Evolutionary conservation across 1,140 invertebrate genomes (phyloP).

Genomic region (Drosophila eugracilis): DNA sequence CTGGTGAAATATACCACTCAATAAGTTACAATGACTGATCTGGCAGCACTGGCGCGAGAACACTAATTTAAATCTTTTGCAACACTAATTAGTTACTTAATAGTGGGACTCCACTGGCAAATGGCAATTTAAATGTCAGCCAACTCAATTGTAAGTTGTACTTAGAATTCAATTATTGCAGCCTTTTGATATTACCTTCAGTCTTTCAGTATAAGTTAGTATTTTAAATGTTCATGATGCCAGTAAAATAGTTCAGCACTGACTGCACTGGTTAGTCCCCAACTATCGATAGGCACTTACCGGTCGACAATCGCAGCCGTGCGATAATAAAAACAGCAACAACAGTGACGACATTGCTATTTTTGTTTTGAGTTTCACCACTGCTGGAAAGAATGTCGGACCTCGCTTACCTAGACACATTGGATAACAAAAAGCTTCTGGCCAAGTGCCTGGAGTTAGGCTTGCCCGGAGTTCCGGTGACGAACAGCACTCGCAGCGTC

Average conservation of each 20-base stretch:
- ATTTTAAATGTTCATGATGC: too few species aligned
- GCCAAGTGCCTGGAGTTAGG: constrained; percentile 71
- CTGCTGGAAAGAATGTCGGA: constrained; percentile 57
- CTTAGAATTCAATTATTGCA: too few species aligned
- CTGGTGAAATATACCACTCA: neutral
- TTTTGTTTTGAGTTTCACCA: constrained; percentile 67
- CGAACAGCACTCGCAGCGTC: constrained; percentile 67
- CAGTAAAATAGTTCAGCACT: too few species aligned
- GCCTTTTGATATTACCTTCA: too few species aligned
- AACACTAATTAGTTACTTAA: too few species aligned
- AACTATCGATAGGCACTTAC: neutral
- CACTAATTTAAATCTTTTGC: neutral
- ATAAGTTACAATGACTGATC: neutral
- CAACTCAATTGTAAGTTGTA: too few species aligned
- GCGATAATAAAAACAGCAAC: constrained; percentile 4
- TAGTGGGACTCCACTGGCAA: too few species aligned
- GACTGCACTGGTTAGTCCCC: too few species aligned
- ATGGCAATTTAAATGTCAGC: too few species aligned
- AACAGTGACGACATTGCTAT: constrained; percentile 73
- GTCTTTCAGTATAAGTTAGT: too few species aligned
- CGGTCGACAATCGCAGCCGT: neutral
- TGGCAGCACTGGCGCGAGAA: neutral
- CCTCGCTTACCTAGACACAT: constrained; percentile 47
- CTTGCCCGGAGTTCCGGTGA: constrained; percentile 71
- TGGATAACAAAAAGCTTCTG: constrained; percentile 68